These are phyloP conservation scores for Catajapyx aquilonaris DNA, from an alignment of 1,140 invertebrate species.

Conservation along the genomic window DNA sequence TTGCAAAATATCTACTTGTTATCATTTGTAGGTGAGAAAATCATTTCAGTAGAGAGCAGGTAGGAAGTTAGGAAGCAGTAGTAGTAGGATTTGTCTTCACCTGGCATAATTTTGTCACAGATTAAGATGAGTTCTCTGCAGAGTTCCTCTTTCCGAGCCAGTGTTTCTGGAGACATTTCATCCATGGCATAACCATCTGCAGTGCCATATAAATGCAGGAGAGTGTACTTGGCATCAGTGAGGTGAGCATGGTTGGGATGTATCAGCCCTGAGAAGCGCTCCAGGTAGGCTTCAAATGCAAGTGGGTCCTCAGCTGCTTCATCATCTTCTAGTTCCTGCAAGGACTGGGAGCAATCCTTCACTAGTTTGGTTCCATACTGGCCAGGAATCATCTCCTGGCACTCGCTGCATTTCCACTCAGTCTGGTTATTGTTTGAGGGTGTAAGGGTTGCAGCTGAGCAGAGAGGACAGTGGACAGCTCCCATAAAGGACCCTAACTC, in stretches of 20 bases:
- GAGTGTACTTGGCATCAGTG: neutral
- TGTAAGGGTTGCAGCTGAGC: neutral
- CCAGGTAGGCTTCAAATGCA: conserved; percentile 7
- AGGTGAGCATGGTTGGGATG: conserved; percentile 1
- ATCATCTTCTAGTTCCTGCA: conserved; percentile 8
- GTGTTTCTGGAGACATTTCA: neutral
- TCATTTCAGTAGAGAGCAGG: neutral
- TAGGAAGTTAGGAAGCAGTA: neutral
- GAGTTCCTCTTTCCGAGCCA: conserved; percentile 2
- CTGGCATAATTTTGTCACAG: conserved; percentile 1
- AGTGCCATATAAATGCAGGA: neutral
- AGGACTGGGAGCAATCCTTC: conserved; percentile 1
- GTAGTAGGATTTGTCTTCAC: neutral
- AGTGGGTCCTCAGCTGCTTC: conserved; percentile 2
- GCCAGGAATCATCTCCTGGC: conserved; percentile 5
- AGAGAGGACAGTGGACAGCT: conserved; percentile 10
- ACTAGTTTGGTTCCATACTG: neutral
- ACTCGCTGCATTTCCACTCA: conserved; percentile 6
- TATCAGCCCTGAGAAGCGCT: neutral
- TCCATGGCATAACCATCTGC: neutral
- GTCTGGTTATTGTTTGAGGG: neutral
- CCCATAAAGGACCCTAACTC: conserved; percentile 13
- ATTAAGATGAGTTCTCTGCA: neutral
- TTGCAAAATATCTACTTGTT: neutral
- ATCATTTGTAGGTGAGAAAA: neutral